Evolutionary conservation across 2,888 invertebrate genomes (phyloP).

Genomic region (Hyppa rectilinea): DNA sequence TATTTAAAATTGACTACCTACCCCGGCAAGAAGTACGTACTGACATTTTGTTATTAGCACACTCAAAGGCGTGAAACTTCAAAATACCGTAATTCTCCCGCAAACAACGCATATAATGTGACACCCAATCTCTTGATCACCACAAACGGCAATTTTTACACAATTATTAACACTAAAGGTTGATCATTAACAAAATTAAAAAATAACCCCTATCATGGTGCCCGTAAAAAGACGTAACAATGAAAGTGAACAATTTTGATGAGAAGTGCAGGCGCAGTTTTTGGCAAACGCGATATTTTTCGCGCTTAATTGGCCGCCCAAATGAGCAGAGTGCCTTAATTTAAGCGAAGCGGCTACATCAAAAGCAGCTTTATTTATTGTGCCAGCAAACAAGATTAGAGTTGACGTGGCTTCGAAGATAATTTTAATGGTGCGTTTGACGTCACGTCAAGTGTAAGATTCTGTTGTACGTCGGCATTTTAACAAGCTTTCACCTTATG

Average conservation of each 20-base stretch:
- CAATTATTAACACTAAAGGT: slow-evolving; percentile 53
- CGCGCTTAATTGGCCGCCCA: slow-evolving; percentile 87
- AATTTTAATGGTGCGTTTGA: slow-evolving; percentile 84
- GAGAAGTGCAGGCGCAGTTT: slow-evolving; percentile 79
- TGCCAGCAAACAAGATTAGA: slow-evolving; percentile 81
- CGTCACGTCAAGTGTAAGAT: slow-evolving; percentile 75
- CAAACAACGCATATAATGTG: slow-evolving; percentile 18
- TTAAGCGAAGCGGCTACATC: slow-evolving; percentile 83
- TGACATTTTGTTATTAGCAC: slow-evolving; percentile 35
- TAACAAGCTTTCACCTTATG: slow-evolving; percentile 77
- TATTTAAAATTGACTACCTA: slow-evolving; percentile 9
- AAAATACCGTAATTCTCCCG: slow-evolving; percentile 5
- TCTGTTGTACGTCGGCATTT: slow-evolving; percentile 69
- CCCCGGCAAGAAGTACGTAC: background rate
- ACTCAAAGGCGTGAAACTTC: slow-evolving; percentile 7
- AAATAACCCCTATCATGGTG: slow-evolving; percentile 78
- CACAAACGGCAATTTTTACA: slow-evolving; percentile 33
- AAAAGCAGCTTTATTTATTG: slow-evolving; percentile 84
- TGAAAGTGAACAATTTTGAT: slow-evolving; percentile 86
- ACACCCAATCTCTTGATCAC: slow-evolving; percentile 21
- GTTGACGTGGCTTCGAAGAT: slow-evolving; percentile 79
- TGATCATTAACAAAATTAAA: slow-evolving; percentile 62
- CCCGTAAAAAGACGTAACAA: slow-evolving; percentile 76
- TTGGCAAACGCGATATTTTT: slow-evolving; percentile 82
- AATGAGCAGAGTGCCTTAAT: slow-evolving; percentile 84